Evolutionary conservation across 92 coral and sea anemone species (phyloP).

Genomic region (Phenganax marumi): DNA sequence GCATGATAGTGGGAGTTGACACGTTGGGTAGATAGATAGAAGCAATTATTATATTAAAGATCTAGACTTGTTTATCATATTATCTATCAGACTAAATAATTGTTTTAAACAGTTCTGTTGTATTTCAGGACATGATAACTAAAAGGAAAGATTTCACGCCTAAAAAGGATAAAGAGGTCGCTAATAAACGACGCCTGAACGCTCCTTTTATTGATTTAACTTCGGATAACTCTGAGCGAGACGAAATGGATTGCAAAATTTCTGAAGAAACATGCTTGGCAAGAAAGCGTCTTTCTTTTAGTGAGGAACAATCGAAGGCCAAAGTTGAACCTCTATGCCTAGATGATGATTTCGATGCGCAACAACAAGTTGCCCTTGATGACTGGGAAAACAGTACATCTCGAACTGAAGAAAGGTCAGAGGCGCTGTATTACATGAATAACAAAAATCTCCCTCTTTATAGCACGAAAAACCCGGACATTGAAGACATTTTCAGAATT

Average conservation of each 20-base stretch:
- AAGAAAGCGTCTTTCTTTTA: slow-evolving; percentile 28
- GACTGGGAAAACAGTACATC: slow-evolving; percentile 13
- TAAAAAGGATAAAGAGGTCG: slow-evolving; percentile 42
- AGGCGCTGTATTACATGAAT: slow-evolving; percentile 21
- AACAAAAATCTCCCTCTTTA: slow-evolving; percentile 22
- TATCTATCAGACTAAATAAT: too few species aligned
- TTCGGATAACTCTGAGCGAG: slow-evolving; percentile 9
- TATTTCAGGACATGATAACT: slow-evolving; percentile 13
- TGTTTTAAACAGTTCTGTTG: too few species aligned
- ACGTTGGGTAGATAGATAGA: too few species aligned
- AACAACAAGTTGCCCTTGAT: slow-evolving; percentile 11
- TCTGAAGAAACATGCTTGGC: not conserved
- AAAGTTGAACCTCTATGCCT: slow-evolving; percentile 17
- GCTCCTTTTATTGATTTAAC: slow-evolving; percentile 26
- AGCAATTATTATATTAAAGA: too few species aligned
- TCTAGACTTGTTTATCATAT: too few species aligned
- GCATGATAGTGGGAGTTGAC: too few species aligned
- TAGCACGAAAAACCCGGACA: slow-evolving; percentile 34
- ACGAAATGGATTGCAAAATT: slow-evolving; percentile 8
- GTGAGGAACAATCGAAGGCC: slow-evolving; percentile 1
- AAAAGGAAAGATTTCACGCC: slow-evolving; percentile 46
- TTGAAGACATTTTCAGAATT: slow-evolving; percentile 44
- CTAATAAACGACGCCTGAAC: slow-evolving; percentile 2
- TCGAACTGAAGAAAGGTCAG: not conserved
- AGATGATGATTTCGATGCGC: not conserved